Conservation (phyloP, 2,113 vertebrate genomes). For the Ammodytes dubius region DNA sequence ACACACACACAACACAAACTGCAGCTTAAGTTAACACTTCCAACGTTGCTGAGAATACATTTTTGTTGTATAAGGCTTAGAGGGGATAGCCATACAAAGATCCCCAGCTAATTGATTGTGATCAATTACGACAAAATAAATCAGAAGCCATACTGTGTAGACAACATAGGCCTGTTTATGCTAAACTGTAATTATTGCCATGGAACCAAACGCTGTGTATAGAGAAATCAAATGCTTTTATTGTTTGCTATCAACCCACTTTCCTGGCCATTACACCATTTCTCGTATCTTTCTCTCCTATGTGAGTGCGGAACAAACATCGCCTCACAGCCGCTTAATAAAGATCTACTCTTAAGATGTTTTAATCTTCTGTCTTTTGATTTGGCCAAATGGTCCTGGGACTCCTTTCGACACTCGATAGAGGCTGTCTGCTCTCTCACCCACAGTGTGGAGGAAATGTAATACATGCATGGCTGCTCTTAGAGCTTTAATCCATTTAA, state of each 20-base stretch:
- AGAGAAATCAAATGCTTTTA: constrained; percentile 1
- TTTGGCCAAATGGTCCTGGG: constrained; percentile 56
- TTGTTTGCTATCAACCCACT: neutral
- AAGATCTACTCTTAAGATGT: constrained; percentile 37
- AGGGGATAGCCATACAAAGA: neutral
- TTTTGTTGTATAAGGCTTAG: neutral
- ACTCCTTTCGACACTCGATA: constrained; percentile 63
- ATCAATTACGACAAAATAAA: neutral
- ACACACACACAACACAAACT: no score
- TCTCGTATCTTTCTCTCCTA: constrained; percentile 21
- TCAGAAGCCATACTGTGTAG: neutral
- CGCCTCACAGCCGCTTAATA: constrained; percentile 39
- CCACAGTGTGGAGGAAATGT: constrained; percentile 70
- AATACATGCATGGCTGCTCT: constrained; percentile 76
- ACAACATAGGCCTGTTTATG: no score
- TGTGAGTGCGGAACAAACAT: constrained; percentile 23
- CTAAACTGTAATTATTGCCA: neutral
- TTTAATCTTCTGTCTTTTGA: constrained; percentile 63
- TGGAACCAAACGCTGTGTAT: neutral
- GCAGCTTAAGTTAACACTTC: neutral
- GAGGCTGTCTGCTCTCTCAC: constrained; percentile 51
- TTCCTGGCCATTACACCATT: neutral
- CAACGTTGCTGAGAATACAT: neutral
- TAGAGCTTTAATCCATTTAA: constrained; percentile 78
- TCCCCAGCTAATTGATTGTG: neutral